These are phyloP conservation scores for Anorthoa munda DNA, from an alignment of 2,888 invertebrate genomes.

Conservation along the genomic window DNA sequence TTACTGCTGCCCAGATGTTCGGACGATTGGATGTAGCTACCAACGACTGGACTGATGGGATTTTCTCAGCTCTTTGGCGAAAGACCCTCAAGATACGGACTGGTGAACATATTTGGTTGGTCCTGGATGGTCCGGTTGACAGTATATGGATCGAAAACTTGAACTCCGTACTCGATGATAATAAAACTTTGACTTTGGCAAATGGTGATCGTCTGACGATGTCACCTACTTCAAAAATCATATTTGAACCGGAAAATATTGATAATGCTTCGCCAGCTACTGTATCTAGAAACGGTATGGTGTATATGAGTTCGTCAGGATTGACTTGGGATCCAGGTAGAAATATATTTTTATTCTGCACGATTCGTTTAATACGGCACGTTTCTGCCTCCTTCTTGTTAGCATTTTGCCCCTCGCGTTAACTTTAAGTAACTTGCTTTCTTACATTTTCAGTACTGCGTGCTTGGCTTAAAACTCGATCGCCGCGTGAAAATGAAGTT, in stretches of 20 bases:
- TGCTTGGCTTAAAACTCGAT: slow-evolving; percentile 95
- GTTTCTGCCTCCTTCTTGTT: background rate
- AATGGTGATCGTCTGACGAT: slow-evolving; percentile 98
- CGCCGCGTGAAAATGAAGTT: slow-evolving; percentile 91
- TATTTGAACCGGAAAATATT: slow-evolving; percentile 99
- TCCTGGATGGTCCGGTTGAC: slow-evolving; percentile 98
- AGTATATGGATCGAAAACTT: slow-evolving; percentile 99
- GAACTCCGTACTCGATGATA: slow-evolving; percentile 99
- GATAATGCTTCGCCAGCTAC: slow-evolving; percentile 99
- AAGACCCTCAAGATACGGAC: slow-evolving; percentile 97
- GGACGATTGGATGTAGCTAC: slow-evolving; percentile 98
- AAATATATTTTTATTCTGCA: background rate
- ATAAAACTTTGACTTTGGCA: slow-evolving; percentile 98
- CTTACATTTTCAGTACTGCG: slow-evolving; percentile 91
- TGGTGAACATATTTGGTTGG: slow-evolving; percentile 97
- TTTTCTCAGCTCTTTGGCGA: slow-evolving; percentile 98
- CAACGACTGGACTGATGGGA: slow-evolving; percentile 99
- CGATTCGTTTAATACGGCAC: background rate
- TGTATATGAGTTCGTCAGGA: slow-evolving; percentile 99
- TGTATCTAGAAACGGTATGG: slow-evolving; percentile 98
- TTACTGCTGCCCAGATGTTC: slow-evolving; percentile 99
- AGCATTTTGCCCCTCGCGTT: background rate
- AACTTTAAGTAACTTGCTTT: background rate
- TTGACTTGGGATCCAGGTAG: slow-evolving; percentile 96
- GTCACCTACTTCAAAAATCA: slow-evolving; percentile 98